Conservation (phyloP, 2,113 vertebrate genomes). For the Ceyx margarethae region DNA sequence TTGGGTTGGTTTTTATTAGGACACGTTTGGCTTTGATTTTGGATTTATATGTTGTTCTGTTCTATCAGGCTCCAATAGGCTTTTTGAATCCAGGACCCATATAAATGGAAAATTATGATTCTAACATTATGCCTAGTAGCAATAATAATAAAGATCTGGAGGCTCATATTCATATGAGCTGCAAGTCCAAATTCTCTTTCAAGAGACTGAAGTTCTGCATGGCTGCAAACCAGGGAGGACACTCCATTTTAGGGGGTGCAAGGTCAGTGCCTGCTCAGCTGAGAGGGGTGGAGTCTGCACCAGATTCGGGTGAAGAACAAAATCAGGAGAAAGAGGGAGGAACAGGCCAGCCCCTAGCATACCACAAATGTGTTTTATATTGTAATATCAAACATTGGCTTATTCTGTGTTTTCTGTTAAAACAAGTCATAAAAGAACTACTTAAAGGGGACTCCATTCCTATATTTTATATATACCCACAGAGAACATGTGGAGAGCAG, state of each 20-base stretch:
- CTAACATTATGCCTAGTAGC: slow-evolving; percentile 16
- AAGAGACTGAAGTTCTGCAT: rapidly evolving
- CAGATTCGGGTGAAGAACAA: background rate
- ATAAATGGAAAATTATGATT: slow-evolving; percentile 32
- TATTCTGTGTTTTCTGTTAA: slow-evolving; percentile 58
- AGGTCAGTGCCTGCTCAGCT: background rate
- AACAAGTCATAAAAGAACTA: slow-evolving; percentile 69
- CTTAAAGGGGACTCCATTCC: slow-evolving; percentile 56
- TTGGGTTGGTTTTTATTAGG: background rate
- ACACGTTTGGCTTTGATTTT: slow-evolving; percentile 31
- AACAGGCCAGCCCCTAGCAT: slow-evolving; percentile 46
- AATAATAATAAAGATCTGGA: background rate
- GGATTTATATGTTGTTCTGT: slow-evolving; percentile 2
- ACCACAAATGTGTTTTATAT: slow-evolving; percentile 69
- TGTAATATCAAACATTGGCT: slow-evolving; percentile 64
- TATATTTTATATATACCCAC: slow-evolving; percentile 68
- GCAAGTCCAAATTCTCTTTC: background rate
- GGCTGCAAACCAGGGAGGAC: background rate
- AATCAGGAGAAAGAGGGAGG: slow-evolving; percentile 22
- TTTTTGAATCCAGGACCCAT: background rate
- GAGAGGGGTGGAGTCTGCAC: background rate
- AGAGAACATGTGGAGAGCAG: slow-evolving; percentile 72
- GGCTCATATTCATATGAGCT: background rate
- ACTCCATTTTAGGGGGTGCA: background rate
- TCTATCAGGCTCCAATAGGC: background rate